phyloP scores from a whole-genome alignment of 2,113 vertebrate genomes.

The Ploceus nigricollis region DNA sequence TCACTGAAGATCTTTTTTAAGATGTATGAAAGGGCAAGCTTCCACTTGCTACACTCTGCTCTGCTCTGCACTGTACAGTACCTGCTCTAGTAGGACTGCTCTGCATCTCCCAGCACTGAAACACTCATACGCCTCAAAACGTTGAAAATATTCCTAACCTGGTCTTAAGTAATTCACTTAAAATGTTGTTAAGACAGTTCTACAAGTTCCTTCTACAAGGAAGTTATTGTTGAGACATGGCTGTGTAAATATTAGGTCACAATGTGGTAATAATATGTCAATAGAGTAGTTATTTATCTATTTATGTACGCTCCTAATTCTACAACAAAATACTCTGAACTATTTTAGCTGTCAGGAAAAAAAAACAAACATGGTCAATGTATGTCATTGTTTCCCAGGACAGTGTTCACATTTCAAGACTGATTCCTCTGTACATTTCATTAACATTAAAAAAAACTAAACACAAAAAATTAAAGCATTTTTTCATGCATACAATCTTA shows the following conservation, averaged over 20 bases:
- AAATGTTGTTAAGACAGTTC: background rate
- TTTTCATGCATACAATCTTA: background rate
- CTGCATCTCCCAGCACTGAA: background rate
- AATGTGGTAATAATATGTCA: background rate
- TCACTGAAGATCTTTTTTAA: background rate
- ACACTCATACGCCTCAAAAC: background rate
- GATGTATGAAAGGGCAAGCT: background rate
- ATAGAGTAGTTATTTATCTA: background rate
- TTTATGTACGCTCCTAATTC: background rate
- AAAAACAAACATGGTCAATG: background rate
- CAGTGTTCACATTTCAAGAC: background rate
- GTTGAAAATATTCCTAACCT: background rate
- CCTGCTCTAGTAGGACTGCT: background rate
- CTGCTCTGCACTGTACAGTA: background rate
- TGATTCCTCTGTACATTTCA: background rate
- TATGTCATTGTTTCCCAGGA: background rate
- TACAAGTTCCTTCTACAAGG: background rate
- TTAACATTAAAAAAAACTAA: background rate
- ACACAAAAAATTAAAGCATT: background rate
- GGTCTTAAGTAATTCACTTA: background rate
- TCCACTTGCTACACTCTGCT: background rate
- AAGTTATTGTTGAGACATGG: background rate
- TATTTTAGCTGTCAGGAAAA: background rate
- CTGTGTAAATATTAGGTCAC: background rate
- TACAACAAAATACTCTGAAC: background rate